phyloP scores from a whole-genome alignment of 2,797 vertebrate species.

The Poeciliopsis paucimaculata region DNA sequence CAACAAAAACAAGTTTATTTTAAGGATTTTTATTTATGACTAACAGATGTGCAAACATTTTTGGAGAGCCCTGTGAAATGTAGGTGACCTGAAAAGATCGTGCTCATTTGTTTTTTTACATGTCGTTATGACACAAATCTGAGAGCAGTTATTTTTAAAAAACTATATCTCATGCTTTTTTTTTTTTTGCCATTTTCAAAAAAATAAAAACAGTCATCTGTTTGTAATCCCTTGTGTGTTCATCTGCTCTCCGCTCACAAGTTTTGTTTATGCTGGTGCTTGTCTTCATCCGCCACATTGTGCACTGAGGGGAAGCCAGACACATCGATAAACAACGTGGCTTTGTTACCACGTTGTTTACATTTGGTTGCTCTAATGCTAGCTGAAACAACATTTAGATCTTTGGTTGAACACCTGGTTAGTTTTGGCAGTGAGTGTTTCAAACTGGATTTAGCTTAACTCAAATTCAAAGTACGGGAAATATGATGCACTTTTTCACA shows the following conservation, averaged over 20 bases:
- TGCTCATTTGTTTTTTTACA: background rate
- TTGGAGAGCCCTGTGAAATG: background rate
- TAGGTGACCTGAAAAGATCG: background rate
- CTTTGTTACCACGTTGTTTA: slow-evolving; percentile 51
- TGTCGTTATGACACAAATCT: background rate
- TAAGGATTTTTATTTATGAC: background rate
- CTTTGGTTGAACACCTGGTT: slow-evolving; percentile 53
- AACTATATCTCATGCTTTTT: background rate
- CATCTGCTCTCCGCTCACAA: slow-evolving; percentile 47
- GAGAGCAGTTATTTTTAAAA: background rate
- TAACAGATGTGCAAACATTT: background rate
- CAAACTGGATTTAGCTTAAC: slow-evolving; percentile 9
- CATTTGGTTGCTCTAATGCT: slow-evolving; percentile 46
- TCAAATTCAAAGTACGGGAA: background rate
- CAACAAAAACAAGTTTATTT: background rate
- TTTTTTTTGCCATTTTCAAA: background rate
- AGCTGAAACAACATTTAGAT: slow-evolving; percentile 39
- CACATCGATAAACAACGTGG: slow-evolving; percentile 61
- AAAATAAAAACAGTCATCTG: slow-evolving; percentile 19
- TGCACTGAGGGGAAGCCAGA: slow-evolving; percentile 49
- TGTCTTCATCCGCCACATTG: slow-evolving; percentile 40
- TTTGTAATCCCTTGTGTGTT: slow-evolving; percentile 48
- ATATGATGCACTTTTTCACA: background rate
- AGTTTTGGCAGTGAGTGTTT: slow-evolving; percentile 30
- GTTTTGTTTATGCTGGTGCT: slow-evolving; percentile 40